phyloP scores from a whole-genome alignment of 2,113 vertebrate genomes.

The Phaethornis superciliosus region DNA sequence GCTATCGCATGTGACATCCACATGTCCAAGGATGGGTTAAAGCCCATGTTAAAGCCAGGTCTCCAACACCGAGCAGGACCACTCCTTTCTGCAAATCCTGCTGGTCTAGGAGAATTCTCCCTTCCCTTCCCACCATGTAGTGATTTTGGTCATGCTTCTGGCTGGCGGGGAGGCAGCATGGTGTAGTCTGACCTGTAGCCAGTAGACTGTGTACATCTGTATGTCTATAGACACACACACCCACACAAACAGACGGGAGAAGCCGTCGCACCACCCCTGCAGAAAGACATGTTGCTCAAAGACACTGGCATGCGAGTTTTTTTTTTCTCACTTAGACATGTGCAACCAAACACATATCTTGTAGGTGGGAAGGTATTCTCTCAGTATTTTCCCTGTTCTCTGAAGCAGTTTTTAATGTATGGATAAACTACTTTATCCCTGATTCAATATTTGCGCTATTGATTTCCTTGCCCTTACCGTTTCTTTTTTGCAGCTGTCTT shows the following conservation, averaged over 20 bases:
- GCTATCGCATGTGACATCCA: fast-evolving
- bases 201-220: not conserved
- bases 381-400: conserved; percentile 32
- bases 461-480: conserved; percentile 55
- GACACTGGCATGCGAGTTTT: conserved; percentile 18
- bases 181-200: not conserved
- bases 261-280: not conserved
- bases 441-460: conserved; percentile 65
- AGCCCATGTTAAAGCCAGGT: not conserved
- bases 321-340: conserved; percentile 31
- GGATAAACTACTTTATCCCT: conserved; percentile 49
- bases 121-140: not conserved
- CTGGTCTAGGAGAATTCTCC: not conserved
- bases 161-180: fast-evolving
- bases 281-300: not conserved
- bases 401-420: conserved; percentile 16
- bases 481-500: conserved; percentile 18
- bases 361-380: conserved; percentile 48
- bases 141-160: not conserved
- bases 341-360: conserved; percentile 34
- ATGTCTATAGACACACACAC: not conserved
- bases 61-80: fast-evolving
- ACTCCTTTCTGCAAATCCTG: not conserved
- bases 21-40: not conserved
- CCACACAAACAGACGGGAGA: not conserved